Evolutionary conservation across 2,113 vertebrate species (phyloP), one percentile per base, ranked within the genome.

Genomic region (Patagioenas fasciata): DNA sequence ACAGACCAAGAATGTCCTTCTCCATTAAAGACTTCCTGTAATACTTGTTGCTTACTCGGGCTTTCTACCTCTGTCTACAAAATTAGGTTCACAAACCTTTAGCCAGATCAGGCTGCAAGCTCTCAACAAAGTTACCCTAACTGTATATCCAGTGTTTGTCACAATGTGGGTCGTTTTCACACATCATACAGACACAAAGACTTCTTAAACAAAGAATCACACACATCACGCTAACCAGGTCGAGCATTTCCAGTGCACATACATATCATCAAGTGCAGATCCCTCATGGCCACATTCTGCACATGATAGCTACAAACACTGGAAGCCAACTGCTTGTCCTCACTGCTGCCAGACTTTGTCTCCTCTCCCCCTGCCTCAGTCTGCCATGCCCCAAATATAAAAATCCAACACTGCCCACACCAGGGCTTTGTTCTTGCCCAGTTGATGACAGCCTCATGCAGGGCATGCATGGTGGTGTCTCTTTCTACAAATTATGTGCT

Each of bases 241-340:
- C 0, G 0, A 80, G 20, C 12, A 8, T 12, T 51, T 58, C 78
- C 25, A 17, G 36, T 2, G 32, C 5, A 5, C 32, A 47, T 3
- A 47, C 15, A 13, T 0, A 0, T 19, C 44, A 47, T 28, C 24
- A 78, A 34, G 47, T 25, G 65, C 7, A 36, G 56, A 47, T 34
- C 42, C 31, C n/a, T 61, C 61, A 67, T 5, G 8, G 0, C 1
- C 47, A 36, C 60, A 23, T 47, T 54, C 62, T 62, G 54, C 69
- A 31, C 47, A 15, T 60, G n/a, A 79, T 4, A 50, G 71, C 29
- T 82, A 20, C 24, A 50, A 89, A 82, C 29, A 16, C 6, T 56
- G 81, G 17, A 50, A 89, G 34, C 29, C 78, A 89, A 4, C 17
- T 70, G 50, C 50, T 85, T 36, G 24, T 72, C n/a, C 62, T 57